Evolutionary conservation across 1,140 invertebrate species (phyloP), one percentile per base, ranked within the genome.

Genomic region (Papilio glaucus): DNA sequence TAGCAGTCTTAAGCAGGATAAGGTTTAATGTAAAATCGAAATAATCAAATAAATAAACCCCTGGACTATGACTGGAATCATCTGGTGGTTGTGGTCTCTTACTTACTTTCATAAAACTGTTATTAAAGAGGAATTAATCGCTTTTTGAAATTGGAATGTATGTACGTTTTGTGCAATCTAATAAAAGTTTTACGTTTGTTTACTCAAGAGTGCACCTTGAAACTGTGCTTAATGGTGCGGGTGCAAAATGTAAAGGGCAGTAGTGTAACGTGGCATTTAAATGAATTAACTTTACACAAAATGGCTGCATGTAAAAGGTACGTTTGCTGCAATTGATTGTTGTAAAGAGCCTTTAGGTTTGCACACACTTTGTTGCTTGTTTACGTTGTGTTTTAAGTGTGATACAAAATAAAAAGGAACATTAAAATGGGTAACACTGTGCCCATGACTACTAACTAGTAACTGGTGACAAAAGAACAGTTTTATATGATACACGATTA

Each of bases 251-350:
- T 57, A 57, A 57, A 57, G 49, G 49, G 49, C 49, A 57, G 49
- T 57, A 57, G 9, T 13, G 21, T 57, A 57, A 57, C 24, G 49
- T 57, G 49, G 21, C 21, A 26, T 57, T 57, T 57, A 57, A 57
- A n/a, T 53, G 21, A 53, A 53, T 57, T 57, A 57, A 57, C 18
- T 26, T 24, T 57, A 57, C 49, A 26, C 10, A 57, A 57, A 57
- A 26, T 57, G 21, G 42, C 12, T n/a, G 7, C 49, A 24, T 57
- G 21, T 57, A 24, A 57, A 21, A 24, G 9, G 21, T 57, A 24
- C 21, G 18, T 57, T 9, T 57, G 24, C 21, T 10, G 49, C 21
- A 57, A 57, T 24, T 15, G 21, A 57, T 24, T 21, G 49, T 10
- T 57, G 10, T 57, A 49, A 49, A 49, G 49, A 12, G 24, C 21